Base-by-base conservation (phyloP, 2,113 vertebrate species). In the zebrafish (Danio rerio) region DNA sequence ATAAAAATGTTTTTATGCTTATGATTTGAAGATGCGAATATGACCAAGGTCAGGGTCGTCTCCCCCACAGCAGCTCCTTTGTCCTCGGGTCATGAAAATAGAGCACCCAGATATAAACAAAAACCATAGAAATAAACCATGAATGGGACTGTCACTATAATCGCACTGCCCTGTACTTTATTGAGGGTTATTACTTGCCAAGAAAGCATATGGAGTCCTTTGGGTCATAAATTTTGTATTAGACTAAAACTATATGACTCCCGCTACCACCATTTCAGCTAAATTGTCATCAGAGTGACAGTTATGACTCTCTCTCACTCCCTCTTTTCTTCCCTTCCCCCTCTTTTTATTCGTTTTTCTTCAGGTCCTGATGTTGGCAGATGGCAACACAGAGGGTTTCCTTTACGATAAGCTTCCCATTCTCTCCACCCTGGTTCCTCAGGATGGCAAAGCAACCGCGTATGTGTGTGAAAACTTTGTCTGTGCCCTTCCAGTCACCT, bases 361-460 rank as follows among this genome's bases (percentile, higher is more conserved):
- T 78, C 91, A 98, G 97, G 96, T 97, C 73, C 85, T 99, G 93
- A 93, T 99, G 90, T 88, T 96, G 2, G 90, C 93, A 0, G 94
- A 97, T 0, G 95, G 93, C 18, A 87, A 93, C 71, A 83, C 89
- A 1, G 47, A 94, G 0, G 91, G 92, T n/a, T 97, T 97, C 89
- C 92, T 97, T 45, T 91, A 93, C 89, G 90, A 90, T 83, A 96
- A 94, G 62, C 91, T 97, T 85, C 96, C 96, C 11, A 91, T 92
- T 83, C 94, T 98, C 2, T 90, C 88, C 0, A 94, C 94, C 63
- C 91, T 98, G 90, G 84, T 90, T 65, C 87, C 90, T 50, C 92
- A 92, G 81, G 94, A 93, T 0, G 93, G 91, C 0, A 93, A 89
- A 20, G 96, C 96, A 87, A 96, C 96, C 0, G 97, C 95, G 21